Base-by-base conservation (phyloP, 1,140 invertebrate genomes). In the Musca domestica region DNA sequence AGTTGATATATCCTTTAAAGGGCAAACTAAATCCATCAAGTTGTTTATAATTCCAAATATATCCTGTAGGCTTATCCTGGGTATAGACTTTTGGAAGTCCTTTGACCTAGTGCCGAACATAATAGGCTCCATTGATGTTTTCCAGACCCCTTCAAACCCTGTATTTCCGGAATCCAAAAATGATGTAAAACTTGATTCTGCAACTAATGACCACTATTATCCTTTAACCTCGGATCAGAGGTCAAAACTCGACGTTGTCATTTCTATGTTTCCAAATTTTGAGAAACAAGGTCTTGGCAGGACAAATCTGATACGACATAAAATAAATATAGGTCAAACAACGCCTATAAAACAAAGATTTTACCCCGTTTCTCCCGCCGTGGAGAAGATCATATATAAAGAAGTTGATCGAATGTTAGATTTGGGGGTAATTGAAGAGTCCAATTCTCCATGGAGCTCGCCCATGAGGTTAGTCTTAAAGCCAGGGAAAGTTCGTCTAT, bases 381-480 rank as follows among this genome's bases (percentile, higher is more conserved):
- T 72, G 2, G 68, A 74, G 67, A 68, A 74, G 17, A 49, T 70
- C 20, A 68, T 75, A 49, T n/a, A n/a, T n/a, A n/a, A n/a, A n/a
- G n/a, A n/a, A n/a, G n/a, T n/a, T n/a, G n/a, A n/a, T n/a, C n/a
- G n/a, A n/a, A 49, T 49, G 48, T 17, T 49, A 19, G 48, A n/a
- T 19, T 19, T 63, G 15, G 23, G 58, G 5, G 58, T 63, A 27
- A 63, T 63, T 3, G 58, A 63, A 41, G 25, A 25, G 3, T 63
- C 58, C 2, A 30, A 5, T 25, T 34, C 25, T 17, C 58, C 15
- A 3, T 63, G 23, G 58, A 63, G 58, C 30, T 63, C 27, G 6
- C 58, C 58, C 7, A 30, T 30, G 27, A 30, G 27, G 9, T 9
- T 30, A 30, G 27, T 30, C 9, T 30, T n/a, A n/a, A n/a, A n/a